phyloP scores from a whole-genome alignment of 2,888 invertebrate genomes.

The Caenorhabditis sp. region DNA sequence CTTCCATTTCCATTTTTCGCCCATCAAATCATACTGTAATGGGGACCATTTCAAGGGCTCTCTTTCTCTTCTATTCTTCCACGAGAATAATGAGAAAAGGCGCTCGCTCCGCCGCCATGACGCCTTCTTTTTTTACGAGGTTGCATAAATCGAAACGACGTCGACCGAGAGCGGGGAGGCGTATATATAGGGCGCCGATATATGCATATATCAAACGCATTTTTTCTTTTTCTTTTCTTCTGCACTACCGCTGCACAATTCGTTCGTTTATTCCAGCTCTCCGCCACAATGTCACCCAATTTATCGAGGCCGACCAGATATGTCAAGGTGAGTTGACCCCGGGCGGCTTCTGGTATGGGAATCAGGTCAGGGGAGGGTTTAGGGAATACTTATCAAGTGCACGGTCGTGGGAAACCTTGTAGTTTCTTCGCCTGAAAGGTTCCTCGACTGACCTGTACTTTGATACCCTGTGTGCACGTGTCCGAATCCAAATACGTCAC shows the following conservation, averaged over 20 bases:
- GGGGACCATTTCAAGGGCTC: slow-evolving; percentile 5
- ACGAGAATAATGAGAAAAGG: slow-evolving; percentile 44
- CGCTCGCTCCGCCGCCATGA: neutral
- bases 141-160: slow-evolving; percentile 61
- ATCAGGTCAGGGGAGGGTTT: no score
- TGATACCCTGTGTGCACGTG: neutral
- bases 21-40: slow-evolving; percentile 42
- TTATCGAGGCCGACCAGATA: slow-evolving; percentile 69
- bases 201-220: slow-evolving; percentile 48
- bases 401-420: no score
- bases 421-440: no score
- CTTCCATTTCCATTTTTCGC: no score
- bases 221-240: slow-evolving; percentile 7
- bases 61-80: no score
- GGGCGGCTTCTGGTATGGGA: no score
- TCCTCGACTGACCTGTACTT: neutral
- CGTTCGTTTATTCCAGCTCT: slow-evolving; percentile 50
- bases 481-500: neutral
- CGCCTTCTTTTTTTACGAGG: slow-evolving; percentile 46
- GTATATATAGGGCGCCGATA: no score
- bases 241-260: slow-evolving; percentile 27
- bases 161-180: slow-evolving; percentile 12
- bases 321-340: slow-evolving; percentile 55
- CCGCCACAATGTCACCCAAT: slow-evolving; percentile 70
- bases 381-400: no score